These are phyloP conservation scores for Dynastes grantii DNA, from an alignment of 2,888 invertebrate species.

Conservation along the genomic window DNA sequence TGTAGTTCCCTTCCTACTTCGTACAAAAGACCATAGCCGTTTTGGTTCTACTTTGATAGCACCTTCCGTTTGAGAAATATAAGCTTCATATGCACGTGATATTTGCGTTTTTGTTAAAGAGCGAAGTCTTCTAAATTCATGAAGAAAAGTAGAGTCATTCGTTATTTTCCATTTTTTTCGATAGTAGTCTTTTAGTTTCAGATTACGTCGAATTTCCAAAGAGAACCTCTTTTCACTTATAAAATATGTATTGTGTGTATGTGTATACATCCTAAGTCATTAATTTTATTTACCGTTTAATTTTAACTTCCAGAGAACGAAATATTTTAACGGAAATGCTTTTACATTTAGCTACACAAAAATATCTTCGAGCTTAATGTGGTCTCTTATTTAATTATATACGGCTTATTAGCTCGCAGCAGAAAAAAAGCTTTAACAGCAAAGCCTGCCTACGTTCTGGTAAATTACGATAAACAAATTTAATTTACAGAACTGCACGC, in stretches of 20 bases:
- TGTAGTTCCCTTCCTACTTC: too few relatives aligned
- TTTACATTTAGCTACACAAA: background rate
- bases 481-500: conserved; percentile 17
- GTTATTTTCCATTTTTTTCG: too few relatives aligned
- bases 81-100: too few relatives aligned
- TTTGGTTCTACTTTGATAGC: too few relatives aligned
- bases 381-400: conserved; percentile 20
- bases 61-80: too few relatives aligned
- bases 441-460: background rate
- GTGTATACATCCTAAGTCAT: background rate
- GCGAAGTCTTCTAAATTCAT: too few relatives aligned
- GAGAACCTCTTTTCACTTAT: background rate
- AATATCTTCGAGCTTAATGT: conserved; percentile 20
- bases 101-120: too few relatives aligned
- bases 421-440: background rate
- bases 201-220: too few relatives aligned
- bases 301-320: background rate
- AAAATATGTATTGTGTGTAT: background rate
- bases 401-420: conserved; percentile 21
- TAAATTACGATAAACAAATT: conserved; percentile 24
- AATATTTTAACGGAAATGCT: conserved; percentile 14
- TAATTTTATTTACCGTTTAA: conserved; percentile 12
- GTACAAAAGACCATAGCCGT: too few relatives aligned
- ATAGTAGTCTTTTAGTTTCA: too few relatives aligned
- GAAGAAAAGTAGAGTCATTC: too few relatives aligned